Percentiles rank a stretch among this genome's conserved stretches.
phyloP scores from a whole-genome alignment of 2,888 invertebrate species.

The Pegoplata infirma region DNA sequence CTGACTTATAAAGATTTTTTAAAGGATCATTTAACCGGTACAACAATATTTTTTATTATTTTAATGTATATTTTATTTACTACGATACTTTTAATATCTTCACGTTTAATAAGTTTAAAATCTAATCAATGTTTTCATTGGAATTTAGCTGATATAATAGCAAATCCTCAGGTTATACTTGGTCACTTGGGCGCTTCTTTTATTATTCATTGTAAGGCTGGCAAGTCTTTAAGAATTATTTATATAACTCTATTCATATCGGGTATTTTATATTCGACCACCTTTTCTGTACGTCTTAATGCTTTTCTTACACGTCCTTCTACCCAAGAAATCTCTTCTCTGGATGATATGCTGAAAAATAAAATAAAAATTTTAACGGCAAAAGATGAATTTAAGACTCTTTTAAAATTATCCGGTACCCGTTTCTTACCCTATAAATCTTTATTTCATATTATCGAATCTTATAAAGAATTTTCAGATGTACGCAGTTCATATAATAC shows the following conservation, averaged over 20 bases:
- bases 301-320: conserved; percentile 61
- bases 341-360: conserved; percentile 56
- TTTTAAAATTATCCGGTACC: neutral
- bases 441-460: conserved; percentile 55
- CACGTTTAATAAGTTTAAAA: neutral
- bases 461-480: conserved; percentile 52
- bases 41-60: conserved; percentile 10
- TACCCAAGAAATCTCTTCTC: conserved; percentile 38
- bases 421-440: conserved; percentile 27
- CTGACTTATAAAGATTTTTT: conserved; percentile 45
- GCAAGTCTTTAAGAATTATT: conserved; percentile 39
- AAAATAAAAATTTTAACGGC: conserved; percentile 36
- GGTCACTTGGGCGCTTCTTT: conserved; percentile 63
- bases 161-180: conserved; percentile 61
- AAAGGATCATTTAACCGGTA: neutral
- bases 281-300: conserved; percentile 63
- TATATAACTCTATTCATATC: conserved; percentile 60
- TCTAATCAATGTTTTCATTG: neutral
- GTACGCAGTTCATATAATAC: conserved; percentile 57
- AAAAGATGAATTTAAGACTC: conserved; percentile 33
- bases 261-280: conserved; percentile 61
- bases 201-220: conserved; percentile 10
- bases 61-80: conserved; percentile 47
- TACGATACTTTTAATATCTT: conserved; percentile 14
- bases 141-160: conserved; percentile 35